Evolutionary conservation across 2,113 vertebrate species (phyloP), one percentile per base, ranked within the genome.

Genomic region (Myrmecophaga tridactyla): DNA sequence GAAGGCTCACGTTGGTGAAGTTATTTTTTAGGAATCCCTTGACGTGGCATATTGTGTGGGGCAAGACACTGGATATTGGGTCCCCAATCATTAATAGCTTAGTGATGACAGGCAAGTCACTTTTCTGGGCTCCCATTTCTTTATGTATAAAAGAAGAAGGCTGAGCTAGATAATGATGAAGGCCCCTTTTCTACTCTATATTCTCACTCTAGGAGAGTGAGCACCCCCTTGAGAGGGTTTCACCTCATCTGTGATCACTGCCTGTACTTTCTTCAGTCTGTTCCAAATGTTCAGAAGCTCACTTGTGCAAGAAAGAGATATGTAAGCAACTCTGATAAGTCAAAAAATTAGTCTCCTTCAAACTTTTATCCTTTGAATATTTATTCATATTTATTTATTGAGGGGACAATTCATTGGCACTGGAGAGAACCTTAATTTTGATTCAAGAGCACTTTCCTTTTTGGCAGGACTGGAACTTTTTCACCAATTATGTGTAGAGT

Each of bases 1-100:
- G 51, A 83, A 95, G 31, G 56, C n/a, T 48, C 67, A 80, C 51
- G 39, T 27, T 48, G 7, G 41, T 72, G 67, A 95, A 29, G 31
- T 77, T 76, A 82, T 81, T 96, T 76, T 41, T 77, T 56, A 95
- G 73, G 72, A 95, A 77, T 78, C 27, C 8, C 62, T 48, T 53
- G 25, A 11, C 29, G 43, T 63, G 43, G 48, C 73, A 89, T 56
- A 80, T 0, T 88, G 31, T 62, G 48, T 31, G 27, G 12, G 29
- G 7, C 4, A 94, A 53, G 25, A 90, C 46, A 80, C 31, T 85
- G 21, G 46, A 39, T 73, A 82, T 85, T 82, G 56, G 18, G 6
- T 86, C 31, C 78, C 18, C 48, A 90, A 17, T 81, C 65, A 89
- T 11, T 63, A 84, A 83, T 86, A 89, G 48, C 60, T 86, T 46